Evolutionary conservation across 2,888 invertebrate species (phyloP).

Genomic region (Lymantria dispar): DNA sequence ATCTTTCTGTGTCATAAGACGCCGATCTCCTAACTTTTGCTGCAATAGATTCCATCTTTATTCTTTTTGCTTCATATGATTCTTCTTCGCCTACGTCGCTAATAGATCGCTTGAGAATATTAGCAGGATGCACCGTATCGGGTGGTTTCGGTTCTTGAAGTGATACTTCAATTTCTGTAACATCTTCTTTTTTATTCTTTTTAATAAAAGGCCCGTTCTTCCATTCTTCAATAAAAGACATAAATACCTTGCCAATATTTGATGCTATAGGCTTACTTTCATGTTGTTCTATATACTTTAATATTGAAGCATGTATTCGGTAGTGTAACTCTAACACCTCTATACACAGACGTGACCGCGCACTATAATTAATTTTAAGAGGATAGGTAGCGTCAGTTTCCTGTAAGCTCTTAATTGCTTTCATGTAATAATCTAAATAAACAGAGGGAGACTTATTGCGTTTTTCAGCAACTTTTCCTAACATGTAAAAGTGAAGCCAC

Average conservation of each 20-base stretch:
- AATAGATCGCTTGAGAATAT: slow-evolving; percentile 73
- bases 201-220: slow-evolving; percentile 66
- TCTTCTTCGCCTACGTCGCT: slow-evolving; percentile 75
- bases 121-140: slow-evolving; percentile 66
- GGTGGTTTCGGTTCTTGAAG: slow-evolving; percentile 44
- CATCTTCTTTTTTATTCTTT: slow-evolving; percentile 58
- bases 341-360: slow-evolving; percentile 91
- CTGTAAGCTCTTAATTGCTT: slow-evolving; percentile 89
- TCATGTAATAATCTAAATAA: slow-evolving; percentile 90
- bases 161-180: slow-evolving; percentile 38
- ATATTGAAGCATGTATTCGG: slow-evolving; percentile 93
- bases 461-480: slow-evolving; percentile 97
- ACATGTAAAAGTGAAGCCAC: slow-evolving; percentile 97
- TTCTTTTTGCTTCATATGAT: slow-evolving; percentile 62
- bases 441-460: slow-evolving; percentile 87
- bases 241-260: slow-evolving; percentile 83
- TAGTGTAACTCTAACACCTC: slow-evolving; percentile 94
- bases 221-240: slow-evolving; percentile 79
- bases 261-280: slow-evolving; percentile 86
- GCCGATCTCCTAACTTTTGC: slow-evolving; percentile 73
- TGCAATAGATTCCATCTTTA: slow-evolving; percentile 68
- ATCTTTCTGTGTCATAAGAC: slow-evolving; percentile 70
- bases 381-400: slow-evolving; percentile 93
- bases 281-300: slow-evolving; percentile 91
- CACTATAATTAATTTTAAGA: slow-evolving; percentile 91